These are phyloP conservation scores for Mustela erminea DNA, from an alignment of 2,797 vertebrate species.

Conservation along the genomic window DNA sequence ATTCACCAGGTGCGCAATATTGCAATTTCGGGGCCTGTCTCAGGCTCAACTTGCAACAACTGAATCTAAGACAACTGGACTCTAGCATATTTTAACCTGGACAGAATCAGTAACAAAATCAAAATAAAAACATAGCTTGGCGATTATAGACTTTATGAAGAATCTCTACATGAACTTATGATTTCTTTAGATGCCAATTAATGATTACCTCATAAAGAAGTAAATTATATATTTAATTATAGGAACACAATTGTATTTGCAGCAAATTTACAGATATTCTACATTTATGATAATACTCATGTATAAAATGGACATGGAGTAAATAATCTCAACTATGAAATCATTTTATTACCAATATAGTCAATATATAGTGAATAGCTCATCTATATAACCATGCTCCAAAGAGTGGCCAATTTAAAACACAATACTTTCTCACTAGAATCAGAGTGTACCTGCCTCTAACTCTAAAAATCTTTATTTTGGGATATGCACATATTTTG, in stretches of 20 bases:
- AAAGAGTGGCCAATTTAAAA: neutral
- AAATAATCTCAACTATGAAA: conserved; percentile 1
- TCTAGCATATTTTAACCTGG: neutral
- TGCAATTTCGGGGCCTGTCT: neutral
- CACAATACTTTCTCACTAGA: neutral
- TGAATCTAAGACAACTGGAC: neutral
- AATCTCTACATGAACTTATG: neutral
- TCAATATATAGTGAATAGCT: neutral
- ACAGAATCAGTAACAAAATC: neutral
- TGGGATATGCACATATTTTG: neutral
- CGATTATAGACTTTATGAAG: neutral
- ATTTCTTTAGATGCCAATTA: conserved; percentile 3
- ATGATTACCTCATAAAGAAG: conserved; percentile 66
- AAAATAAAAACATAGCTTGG: neutral
- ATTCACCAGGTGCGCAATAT: neutral
- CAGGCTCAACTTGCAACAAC: neutral
- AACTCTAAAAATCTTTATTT: neutral
- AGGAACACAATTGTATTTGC: neutral
- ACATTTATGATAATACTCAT: neutral
- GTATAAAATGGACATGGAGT: neutral
- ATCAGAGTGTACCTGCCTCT: neutral
- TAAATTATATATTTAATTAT: neutral
- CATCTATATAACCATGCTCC: neutral
- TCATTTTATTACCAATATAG: neutral
- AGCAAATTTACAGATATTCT: neutral